Evolutionary conservation across 2,797 vertebrate species (phyloP).

Genomic region (Argentina silus): DNA sequence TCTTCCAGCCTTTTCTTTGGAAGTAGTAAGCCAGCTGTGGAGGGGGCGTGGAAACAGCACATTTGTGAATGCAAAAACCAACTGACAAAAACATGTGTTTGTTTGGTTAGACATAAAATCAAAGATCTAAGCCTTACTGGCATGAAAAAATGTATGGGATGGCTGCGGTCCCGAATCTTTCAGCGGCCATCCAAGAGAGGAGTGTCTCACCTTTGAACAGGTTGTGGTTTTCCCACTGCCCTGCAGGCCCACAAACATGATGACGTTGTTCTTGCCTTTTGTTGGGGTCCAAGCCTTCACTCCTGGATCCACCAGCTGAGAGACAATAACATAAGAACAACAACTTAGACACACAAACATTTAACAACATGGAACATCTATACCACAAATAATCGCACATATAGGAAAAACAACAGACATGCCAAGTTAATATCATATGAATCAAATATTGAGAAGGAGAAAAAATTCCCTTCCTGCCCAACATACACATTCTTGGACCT

Average conservation of each 20-base stretch:
- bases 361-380: not conserved
- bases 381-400: too few species aligned
- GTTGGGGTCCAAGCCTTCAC: slow-evolving; percentile 99
- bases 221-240: slow-evolving; percentile 98
- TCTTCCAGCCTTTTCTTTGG: slow-evolving; percentile 99
- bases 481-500: not conserved
- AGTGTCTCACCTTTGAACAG: slow-evolving; percentile 91
- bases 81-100: not conserved
- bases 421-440: too few species aligned
- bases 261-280: slow-evolving; percentile 98
- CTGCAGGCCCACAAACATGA: slow-evolving; percentile 98
- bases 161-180: not conserved
- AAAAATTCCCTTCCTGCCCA: not conserved
- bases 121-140: too few species aligned
- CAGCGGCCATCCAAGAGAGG: not conserved
- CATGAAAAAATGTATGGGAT: not conserved
- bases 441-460: too few species aligned
- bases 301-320: slow-evolving; percentile 94
- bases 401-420: too few species aligned
- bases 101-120: too few species aligned
- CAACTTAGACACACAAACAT: not conserved
- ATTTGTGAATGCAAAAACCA: not conserved
- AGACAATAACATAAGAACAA: slow-evolving; percentile 35
- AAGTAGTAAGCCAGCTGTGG: slow-evolving; percentile 94
- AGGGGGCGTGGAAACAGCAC: slow-evolving; percentile 19